Conservation (phyloP, 2,113 vertebrate species). For the Tympanuchus pallidicinctus region DNA sequence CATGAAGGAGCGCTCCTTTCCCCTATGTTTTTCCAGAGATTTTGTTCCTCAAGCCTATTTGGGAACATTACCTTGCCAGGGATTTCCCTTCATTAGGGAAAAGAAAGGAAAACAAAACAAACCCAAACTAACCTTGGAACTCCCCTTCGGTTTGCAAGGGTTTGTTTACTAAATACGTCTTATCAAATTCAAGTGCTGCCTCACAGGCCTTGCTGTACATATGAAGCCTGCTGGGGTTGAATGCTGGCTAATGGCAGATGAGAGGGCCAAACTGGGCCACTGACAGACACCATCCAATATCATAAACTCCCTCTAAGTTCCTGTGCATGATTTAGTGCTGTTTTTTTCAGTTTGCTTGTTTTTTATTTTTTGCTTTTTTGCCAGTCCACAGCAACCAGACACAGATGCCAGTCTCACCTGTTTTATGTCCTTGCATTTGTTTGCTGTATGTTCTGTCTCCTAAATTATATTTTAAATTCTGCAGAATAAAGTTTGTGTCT, state of each 20-base stretch:
- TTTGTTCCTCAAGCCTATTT: not conserved
- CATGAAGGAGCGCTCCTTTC: not conserved
- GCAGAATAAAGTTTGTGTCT: conserved; percentile 2
- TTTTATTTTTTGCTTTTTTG: rapidly evolving
- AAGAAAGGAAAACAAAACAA: not conserved
- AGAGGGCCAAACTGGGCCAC: not conserved
- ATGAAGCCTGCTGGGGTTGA: not conserved
- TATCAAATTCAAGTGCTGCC: not conserved
- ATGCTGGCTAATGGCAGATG: not conserved
- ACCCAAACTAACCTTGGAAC: not conserved
- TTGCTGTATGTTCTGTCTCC: not conserved
- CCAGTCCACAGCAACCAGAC: not conserved
- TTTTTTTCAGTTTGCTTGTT: rapidly evolving
- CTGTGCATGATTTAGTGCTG: rapidly evolving
- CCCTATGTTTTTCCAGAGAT: not conserved
- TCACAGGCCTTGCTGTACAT: not conserved
- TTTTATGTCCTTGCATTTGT: not conserved
- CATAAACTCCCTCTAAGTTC: rapidly evolving
- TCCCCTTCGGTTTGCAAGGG: not conserved
- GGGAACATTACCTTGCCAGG: not conserved
- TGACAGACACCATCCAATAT: not conserved
- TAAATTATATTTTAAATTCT: not conserved
- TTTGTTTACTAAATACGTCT: not conserved
- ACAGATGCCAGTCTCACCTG: not conserved
- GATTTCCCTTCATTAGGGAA: not conserved